Conservation (phyloP, 1,140 invertebrate genomes). For the Ips typographus region DNA sequence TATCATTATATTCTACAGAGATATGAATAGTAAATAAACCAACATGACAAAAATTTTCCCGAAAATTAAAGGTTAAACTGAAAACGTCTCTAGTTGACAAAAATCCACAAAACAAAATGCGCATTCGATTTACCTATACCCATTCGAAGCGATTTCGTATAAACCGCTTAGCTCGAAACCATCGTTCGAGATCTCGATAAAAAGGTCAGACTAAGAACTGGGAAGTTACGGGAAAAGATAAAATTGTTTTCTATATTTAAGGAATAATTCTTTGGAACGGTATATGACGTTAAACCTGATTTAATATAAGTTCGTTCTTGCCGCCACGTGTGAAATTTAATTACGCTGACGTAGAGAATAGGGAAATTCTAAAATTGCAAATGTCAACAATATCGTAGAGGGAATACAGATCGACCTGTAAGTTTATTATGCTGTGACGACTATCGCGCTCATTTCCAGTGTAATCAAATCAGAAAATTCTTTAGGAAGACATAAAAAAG, state of each 20-base stretch:
- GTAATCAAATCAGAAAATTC: slow-evolving; percentile 2
- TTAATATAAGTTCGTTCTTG: not conserved
- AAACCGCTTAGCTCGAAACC: not conserved
- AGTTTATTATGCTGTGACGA: not conserved
- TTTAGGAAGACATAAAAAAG: not conserved
- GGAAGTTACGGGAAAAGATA: not conserved
- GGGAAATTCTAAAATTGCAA: not conserved
- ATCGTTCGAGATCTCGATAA: not conserved
- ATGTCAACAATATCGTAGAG: not conserved
- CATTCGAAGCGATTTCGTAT: not conserved
- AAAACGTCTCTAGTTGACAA: too few species aligned
- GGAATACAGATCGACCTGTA: not conserved
- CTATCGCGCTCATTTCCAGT: not conserved
- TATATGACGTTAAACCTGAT: not conserved
- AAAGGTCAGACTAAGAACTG: not conserved
- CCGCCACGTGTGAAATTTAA: not conserved
- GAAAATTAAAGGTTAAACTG: too few species aligned
- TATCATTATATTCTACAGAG: too few species aligned
- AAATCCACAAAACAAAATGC: not conserved
- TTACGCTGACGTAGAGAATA: not conserved
- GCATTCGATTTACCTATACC: not conserved
- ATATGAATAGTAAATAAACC: too few species aligned
- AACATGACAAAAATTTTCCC: too few species aligned
- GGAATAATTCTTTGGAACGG: not conserved
- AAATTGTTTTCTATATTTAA: slow-evolving; percentile 3